A percentile compares a stretch with the other conserved stretches of the same genome.
Evolutionary conservation across 1,140 invertebrate genomes (phyloP).

Genomic region (Harlomillsia oculata): DNA sequence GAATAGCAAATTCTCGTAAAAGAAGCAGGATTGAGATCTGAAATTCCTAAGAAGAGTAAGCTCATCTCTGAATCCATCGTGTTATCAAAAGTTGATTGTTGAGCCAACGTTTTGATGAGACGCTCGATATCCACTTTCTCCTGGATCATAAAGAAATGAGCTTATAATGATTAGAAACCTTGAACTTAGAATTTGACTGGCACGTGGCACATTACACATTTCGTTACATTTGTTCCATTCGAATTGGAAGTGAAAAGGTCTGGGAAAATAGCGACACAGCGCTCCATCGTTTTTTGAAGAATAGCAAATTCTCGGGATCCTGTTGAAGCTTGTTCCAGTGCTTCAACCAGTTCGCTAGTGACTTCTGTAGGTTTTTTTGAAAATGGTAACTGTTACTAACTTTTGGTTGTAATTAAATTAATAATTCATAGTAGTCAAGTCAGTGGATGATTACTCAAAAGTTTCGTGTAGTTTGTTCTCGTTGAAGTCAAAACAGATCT

Average conservation of each 20-base stretch:
- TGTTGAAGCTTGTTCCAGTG: conserved; percentile 19
- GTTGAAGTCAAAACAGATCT: conserved; percentile 23
- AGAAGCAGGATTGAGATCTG: conserved; percentile 18
- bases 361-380: no score
- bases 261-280: conserved; percentile 26
- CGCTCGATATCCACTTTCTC: conserved; percentile 26
- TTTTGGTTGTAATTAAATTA: neutral
- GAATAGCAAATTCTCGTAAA: conserved; percentile 5
- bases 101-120: conserved; percentile 21
- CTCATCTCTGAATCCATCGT: conserved; percentile 29
- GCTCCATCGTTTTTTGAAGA: conserved; percentile 10
- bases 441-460: conserved; percentile 19
- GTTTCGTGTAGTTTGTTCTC: conserved; percentile 29
- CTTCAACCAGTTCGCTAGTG: conserved; percentile 19
- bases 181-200: no score
- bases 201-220: no score
- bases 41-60: conserved; percentile 30
- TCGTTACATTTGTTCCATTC: no score
- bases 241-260: no score
- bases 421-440: neutral
- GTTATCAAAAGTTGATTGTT: conserved; percentile 16
- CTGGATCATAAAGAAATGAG: conserved; percentile 6
- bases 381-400: no score
- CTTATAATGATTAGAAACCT: no score
- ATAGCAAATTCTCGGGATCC: conserved; percentile 13